phyloP scores from a whole-genome alignment of 2,113 vertebrate species.

The Euleptes europaea region DNA sequence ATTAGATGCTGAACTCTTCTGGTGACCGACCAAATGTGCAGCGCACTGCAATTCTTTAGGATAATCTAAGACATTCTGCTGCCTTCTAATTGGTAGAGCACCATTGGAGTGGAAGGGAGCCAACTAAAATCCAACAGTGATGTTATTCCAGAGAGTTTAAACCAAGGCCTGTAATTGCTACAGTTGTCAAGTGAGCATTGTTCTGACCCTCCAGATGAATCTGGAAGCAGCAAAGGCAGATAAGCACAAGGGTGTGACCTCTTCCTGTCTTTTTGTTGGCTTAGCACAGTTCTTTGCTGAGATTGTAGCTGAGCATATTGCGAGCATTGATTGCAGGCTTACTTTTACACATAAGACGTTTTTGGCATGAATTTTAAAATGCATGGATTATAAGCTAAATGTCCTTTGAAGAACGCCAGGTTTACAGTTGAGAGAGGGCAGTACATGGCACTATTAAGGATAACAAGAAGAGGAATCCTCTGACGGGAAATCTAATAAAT shows the following conservation, averaged over 20 bases:
- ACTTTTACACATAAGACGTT: slow-evolving; percentile 60
- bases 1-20: neutral
- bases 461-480: slow-evolving; percentile 78
- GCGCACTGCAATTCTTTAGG: neutral
- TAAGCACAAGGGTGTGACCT: neutral
- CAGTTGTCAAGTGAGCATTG: neutral
- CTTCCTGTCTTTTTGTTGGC: neutral
- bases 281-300: neutral
- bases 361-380: slow-evolving; percentile 66
- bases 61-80: too few relatives aligned
- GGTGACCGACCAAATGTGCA: neutral
- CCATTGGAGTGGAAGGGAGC: too few relatives aligned
- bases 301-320: neutral
- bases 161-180: neutral
- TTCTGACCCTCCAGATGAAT: neutral
- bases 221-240: neutral
- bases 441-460: slow-evolving; percentile 69
- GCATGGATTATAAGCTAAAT: slow-evolving; percentile 67
- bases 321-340: slow-evolving; percentile 54
- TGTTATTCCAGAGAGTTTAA: neutral
- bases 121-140: too few relatives aligned
- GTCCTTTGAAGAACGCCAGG: slow-evolving; percentile 64
- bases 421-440: slow-evolving; percentile 68
- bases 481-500: slow-evolving; percentile 76
- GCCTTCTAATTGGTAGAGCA: too few relatives aligned